phyloP scores from a whole-genome alignment of 2,797 vertebrate species.

The Darevskia mixta region DNA sequence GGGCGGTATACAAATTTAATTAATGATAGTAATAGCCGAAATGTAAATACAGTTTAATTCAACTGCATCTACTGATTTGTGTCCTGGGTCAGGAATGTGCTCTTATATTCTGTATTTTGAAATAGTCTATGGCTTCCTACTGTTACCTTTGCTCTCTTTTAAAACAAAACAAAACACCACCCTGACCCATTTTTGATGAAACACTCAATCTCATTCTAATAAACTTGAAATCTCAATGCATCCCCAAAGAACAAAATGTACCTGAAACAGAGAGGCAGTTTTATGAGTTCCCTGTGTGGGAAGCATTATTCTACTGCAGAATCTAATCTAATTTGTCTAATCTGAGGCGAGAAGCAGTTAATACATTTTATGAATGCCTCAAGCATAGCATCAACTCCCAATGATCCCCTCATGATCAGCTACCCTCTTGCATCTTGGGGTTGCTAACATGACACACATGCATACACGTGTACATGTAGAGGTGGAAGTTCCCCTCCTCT shows the following conservation, averaged over 20 bases:
- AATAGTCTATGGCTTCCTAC: slow-evolving; percentile 70
- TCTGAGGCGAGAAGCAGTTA: neutral
- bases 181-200: slow-evolving; percentile 49
- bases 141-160: slow-evolving; percentile 53
- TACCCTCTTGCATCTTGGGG: neutral
- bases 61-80: neutral
- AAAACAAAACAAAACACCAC: slow-evolving; percentile 58
- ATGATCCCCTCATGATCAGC: too few relatives aligned
- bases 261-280: slow-evolving; percentile 71
- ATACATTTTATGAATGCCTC: neutral
- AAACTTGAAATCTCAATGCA: neutral
- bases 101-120: slow-evolving; percentile 31
- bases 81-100: slow-evolving; percentile 52
- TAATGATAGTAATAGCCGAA: neutral
- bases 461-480: too few relatives aligned
- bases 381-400: neutral
- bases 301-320: neutral
- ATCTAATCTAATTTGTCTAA: neutral
- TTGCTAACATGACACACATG: too few relatives aligned
- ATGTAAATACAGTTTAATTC: neutral
- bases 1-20: too few relatives aligned
- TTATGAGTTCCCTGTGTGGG: slow-evolving; percentile 42
- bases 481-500: too few relatives aligned
- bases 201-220: slow-evolving; percentile 15
- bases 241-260: slow-evolving; percentile 32